phyloP scores from a whole-genome alignment of 2,888 invertebrate species.

The Apoderus coryli region DNA sequence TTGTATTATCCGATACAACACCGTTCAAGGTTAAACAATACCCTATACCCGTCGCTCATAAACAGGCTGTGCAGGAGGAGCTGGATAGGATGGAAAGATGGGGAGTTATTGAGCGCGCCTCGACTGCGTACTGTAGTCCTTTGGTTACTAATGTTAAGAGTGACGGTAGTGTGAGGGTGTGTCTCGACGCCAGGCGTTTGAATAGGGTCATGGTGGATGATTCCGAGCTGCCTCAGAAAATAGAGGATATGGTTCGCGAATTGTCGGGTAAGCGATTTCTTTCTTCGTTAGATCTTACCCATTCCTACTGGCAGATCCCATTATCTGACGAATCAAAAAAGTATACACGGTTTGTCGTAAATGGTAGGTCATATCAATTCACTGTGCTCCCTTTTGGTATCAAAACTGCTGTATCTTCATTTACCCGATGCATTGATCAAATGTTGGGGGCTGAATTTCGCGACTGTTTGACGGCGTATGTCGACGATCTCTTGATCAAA shows the following conservation, averaged over 20 bases:
- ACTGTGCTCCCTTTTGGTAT: constrained; percentile 22
- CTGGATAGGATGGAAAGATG: constrained; percentile 9
- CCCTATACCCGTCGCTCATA: constrained; percentile 9
- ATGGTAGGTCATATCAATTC: constrained; percentile 20
- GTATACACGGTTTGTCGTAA: constrained; percentile 16
- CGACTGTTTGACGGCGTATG: constrained; percentile 19
- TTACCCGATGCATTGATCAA: constrained; percentile 13
- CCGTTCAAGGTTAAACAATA: constrained; percentile 9
- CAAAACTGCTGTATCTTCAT: constrained; percentile 18
- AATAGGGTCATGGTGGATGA: constrained; percentile 20
- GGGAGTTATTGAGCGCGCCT: constrained; percentile 7
- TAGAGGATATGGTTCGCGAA: constrained; percentile 15
- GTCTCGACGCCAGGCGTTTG: constrained; percentile 9
- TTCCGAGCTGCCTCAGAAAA: constrained; percentile 17
- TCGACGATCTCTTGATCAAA: constrained; percentile 23
- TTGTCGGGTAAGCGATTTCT: constrained; percentile 1
- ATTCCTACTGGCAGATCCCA: constrained; percentile 17
- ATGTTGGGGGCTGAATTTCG: constrained; percentile 19
- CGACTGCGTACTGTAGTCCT: constrained; percentile 10
- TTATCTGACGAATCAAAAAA: constrained; percentile 12
- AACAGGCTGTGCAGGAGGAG: constrained; percentile 7
- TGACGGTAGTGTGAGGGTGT: constrained; percentile 9
- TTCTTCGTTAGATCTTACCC: constrained; percentile 7
- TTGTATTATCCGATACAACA: constrained; percentile 6
- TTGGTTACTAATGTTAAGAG: constrained; percentile 11